phyloP scores from a whole-genome alignment of 2,888 invertebrate genomes.

The Chloroclystis v-ata region DNA sequence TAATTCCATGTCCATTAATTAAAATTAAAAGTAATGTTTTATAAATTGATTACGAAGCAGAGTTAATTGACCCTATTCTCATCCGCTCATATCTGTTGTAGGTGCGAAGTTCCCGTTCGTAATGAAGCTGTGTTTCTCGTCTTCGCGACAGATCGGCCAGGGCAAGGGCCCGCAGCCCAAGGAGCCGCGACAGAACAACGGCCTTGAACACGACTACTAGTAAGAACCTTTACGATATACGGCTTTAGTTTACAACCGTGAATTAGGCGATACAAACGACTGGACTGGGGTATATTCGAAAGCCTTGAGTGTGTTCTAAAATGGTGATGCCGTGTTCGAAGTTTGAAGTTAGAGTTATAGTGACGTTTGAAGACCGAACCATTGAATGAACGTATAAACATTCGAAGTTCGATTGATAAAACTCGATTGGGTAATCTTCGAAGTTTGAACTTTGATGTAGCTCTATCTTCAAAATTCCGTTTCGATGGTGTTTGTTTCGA shows the following conservation, averaged over 20 bases:
- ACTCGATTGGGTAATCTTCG: neutral
- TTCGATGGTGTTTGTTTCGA: neutral
- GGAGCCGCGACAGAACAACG: conserved; percentile 64
- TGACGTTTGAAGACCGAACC: neutral
- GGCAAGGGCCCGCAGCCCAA: conserved; percentile 59
- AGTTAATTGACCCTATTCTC: too few species aligned
- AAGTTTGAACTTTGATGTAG: neutral
- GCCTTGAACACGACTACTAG: conserved; percentile 69
- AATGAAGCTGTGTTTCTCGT: conserved; percentile 98
- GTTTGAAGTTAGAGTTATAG: neutral
- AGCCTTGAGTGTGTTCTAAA: neutral
- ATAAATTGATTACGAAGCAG: too few species aligned
- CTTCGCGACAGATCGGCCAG: conserved; percentile 77
- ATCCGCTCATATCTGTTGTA: too few species aligned
- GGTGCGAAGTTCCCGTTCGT: conserved; percentile 99
- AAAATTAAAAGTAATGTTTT: too few species aligned
- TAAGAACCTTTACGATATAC: conserved; percentile 40
- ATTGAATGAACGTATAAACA: neutral
- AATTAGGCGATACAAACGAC: neutral
- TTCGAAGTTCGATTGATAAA: neutral
- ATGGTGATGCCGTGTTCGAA: neutral
- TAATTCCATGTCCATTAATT: too few species aligned
- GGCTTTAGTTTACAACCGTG: conserved; percentile 1
- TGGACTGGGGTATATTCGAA: neutral
- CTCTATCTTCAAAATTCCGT: neutral